These are phyloP conservation scores for Quadroppia sp. DNA, from an alignment of 2,888 invertebrate species.

Conservation along the genomic window DNA sequence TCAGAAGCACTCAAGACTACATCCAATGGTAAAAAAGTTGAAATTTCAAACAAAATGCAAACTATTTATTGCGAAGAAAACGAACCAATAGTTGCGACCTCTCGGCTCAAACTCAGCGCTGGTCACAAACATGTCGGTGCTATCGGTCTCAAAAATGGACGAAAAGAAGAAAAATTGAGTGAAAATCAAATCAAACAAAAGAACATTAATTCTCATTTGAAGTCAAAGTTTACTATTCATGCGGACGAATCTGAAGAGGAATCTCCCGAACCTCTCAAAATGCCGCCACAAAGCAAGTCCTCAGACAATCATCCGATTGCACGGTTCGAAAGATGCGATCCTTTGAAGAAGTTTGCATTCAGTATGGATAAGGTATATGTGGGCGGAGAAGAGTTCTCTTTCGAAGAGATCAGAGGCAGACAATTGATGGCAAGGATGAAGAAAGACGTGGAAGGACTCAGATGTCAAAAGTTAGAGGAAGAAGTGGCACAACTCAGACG, in stretches of 20 bases:
- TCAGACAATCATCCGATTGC: too few species aligned
- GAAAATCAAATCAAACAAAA: constrained; percentile 51
- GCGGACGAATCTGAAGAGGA: constrained; percentile 16
- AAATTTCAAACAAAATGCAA: background rate
- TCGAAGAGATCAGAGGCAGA: too few species aligned
- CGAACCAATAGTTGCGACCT: background rate
- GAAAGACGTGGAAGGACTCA: background rate
- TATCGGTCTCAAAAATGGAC: constrained; percentile 63
- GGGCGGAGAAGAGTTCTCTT: too few species aligned
- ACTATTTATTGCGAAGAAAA: constrained; percentile 35
- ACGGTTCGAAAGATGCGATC: constrained; percentile 56
- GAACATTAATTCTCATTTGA: constrained; percentile 42
- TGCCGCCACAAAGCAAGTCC: constrained; percentile 35
- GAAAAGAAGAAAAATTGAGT: constrained; percentile 68
- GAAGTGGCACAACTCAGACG: constrained; percentile 17
- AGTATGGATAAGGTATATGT: too few species aligned
- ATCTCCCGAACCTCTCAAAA: constrained; percentile 34
- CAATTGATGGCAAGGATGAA: constrained; percentile 1
- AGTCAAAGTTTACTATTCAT: constrained; percentile 49
- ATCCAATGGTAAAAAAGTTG: background rate
- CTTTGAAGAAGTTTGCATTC: too few species aligned
- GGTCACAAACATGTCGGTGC: background rate
- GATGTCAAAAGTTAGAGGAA: background rate
- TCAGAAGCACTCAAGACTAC: background rate
- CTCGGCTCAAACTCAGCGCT: background rate